Percentiles rank a stretch among this genome's conserved stretches.
Evolutionary conservation across 2,797 vertebrate genomes (phyloP).

Genomic region (Melanotaenia maccullochi): DNA sequence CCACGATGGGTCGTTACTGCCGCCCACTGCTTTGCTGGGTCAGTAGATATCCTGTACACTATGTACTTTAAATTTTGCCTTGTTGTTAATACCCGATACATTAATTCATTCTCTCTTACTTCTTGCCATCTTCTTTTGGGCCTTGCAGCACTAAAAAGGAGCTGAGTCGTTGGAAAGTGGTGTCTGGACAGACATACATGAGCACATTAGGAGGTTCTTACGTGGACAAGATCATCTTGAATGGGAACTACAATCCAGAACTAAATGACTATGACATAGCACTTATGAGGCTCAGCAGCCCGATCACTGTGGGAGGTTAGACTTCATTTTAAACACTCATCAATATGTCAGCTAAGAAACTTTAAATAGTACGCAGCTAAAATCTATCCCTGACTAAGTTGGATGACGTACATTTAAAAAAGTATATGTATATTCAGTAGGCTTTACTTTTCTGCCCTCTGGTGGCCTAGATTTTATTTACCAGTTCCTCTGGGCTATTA

Average conservation of each 20-base stretch:
- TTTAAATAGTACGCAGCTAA: not conserved
- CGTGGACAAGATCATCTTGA: conserved; percentile 87
- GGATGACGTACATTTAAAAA: not conserved
- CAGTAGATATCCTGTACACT: conserved; percentile 42
- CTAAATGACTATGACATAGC: conserved; percentile 88
- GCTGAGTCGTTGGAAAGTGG: conserved; percentile 85
- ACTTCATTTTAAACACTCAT: not conserved
- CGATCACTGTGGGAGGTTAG: conserved; percentile 84
- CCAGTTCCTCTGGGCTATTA: not conserved
- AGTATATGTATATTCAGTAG: not conserved
- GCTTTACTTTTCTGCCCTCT: conserved; percentile 46
- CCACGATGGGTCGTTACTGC: conserved; percentile 87
- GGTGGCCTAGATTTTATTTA: conserved; percentile 29
- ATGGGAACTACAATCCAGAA: conserved; percentile 39
- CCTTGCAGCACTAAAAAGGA: conserved; percentile 62
- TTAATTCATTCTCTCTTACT: conserved; percentile 2
- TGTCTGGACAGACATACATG: conserved; percentile 78
- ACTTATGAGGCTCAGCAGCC: conserved; percentile 85
- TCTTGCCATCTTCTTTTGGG: not conserved
- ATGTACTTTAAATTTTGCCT: conserved; percentile 52
- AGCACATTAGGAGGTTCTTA: conserved; percentile 56
- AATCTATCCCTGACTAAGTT: not conserved
- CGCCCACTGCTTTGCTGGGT: conserved; percentile 92
- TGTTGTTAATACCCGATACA: conserved; percentile 36
- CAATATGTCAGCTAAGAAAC: not conserved